Evolutionary conservation across 2,888 invertebrate species (phyloP), one percentile per base, ranked within the genome.

Genomic region (Eudasyphora cyanicolor): DNA sequence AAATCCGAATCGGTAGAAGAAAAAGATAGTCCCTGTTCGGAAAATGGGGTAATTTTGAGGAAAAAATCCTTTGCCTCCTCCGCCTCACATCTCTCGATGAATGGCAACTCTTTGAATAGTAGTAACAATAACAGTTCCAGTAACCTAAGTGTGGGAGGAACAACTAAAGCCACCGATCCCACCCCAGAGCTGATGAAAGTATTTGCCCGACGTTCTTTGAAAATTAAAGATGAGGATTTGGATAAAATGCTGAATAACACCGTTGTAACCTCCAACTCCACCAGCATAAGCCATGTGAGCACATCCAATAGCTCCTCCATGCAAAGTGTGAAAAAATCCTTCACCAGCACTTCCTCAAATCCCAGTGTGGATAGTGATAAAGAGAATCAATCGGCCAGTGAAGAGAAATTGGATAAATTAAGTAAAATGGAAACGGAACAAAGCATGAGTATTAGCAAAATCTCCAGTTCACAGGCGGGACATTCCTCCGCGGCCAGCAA

Each of bases 161-260:
- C 49, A 19, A 38, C 35, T 21, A 60, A 62, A 21, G 82, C 83
- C 6, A 86, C 77, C 45, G 95, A 96, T 79, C 95, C 95, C 42
- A 95, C 96, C 89, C 96, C 96, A 0, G 96, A 96, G 91, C 90
- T 96, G 8, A 95, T 96, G 94, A 96, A 96, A 92, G 96, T 96
- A 0, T 96, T 96, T 89, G 96, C 96, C 0, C 93, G 96, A 57
- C 92, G 96, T 79, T 96, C 96, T n/a, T 92, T 96, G 0, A 96
- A 96, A 92, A 92, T 96, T n/a, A 96, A 95, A 92, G 96, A 96
- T 4, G 96, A 96, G 54, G 92, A 95, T 79, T 93, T 94, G 0
- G 84, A 86, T 49, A 85, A 88, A 85, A 82, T 86, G 12, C 29
- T 84, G 2, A 79, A 60, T 12, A 49, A 51, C 1, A 19, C 35